Percentiles rank a stretch among this genome's conserved stretches.
These are phyloP conservation scores for Buathra laborator DNA, from an alignment of 2,888 invertebrate genomes.

Conservation along the genomic window DNA sequence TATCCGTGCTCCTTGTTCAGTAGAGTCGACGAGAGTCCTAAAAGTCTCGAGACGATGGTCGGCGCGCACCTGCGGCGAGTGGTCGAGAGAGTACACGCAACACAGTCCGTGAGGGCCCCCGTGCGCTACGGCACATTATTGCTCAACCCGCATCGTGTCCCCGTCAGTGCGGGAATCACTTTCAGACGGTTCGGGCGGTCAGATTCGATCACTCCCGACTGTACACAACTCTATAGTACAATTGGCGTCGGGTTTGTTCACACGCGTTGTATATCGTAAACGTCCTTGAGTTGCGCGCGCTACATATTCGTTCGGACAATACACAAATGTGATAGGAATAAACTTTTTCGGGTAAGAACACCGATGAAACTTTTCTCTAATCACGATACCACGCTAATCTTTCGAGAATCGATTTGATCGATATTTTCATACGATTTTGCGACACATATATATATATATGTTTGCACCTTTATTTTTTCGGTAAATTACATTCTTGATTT, in stretches of 20 bases:
- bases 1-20: background rate
- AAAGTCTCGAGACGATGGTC: background rate
- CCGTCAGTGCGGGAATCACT: conserved; percentile 80
- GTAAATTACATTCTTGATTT: background rate
- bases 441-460: too few species aligned
- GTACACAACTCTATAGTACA: conserved; percentile 11
- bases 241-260: conserved; percentile 10
- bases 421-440: background rate
- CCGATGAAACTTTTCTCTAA: background rate
- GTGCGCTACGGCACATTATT: conserved; percentile 52
- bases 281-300: conserved; percentile 17
- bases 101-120: conserved; percentile 39
- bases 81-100: conserved; percentile 27
- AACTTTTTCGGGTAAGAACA: conserved; percentile 9
- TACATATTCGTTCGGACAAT: background rate
- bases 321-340: conserved; percentile 15
- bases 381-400: background rate
- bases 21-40: conserved; percentile 8
- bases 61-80: conserved; percentile 36
- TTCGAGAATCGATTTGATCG: background rate
- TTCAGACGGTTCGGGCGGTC: conserved; percentile 79
- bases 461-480: too few species aligned
- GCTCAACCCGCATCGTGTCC: conserved; percentile 72
- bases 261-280: conserved; percentile 24
- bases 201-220: conserved; percentile 63